phyloP scores from a whole-genome alignment of 2,797 vertebrate species.

The Myotis pilosus region DNA sequence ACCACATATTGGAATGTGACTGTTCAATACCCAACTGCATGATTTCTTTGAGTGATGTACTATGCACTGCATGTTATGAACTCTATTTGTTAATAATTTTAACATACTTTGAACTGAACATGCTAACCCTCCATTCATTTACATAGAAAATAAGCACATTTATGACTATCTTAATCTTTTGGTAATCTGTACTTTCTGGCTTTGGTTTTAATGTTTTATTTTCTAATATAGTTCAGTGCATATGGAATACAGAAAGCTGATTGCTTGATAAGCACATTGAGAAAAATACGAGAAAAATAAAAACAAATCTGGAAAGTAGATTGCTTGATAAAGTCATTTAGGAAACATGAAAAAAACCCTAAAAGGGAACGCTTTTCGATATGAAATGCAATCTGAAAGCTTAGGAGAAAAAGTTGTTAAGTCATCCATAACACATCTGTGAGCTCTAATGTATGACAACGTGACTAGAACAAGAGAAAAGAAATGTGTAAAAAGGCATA shows the following conservation, averaged over 20 bases:
- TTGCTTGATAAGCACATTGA: constrained; percentile 69
- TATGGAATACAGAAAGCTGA: constrained; percentile 64
- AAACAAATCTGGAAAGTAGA: constrained; percentile 70
- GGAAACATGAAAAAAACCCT: constrained; percentile 65
- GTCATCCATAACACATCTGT: constrained; percentile 65
- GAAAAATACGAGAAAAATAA: constrained; percentile 71
- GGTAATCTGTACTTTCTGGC: constrained; percentile 49
- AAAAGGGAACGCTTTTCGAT: constrained; percentile 46
- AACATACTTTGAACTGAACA: not conserved
- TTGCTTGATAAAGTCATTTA: constrained; percentile 75
- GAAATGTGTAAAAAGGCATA: constrained; percentile 11
- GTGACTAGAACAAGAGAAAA: constrained; percentile 11
- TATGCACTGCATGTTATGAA: not conserved
- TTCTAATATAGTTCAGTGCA: constrained; percentile 63
- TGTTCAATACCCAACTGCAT: not conserved
- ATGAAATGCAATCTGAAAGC: constrained; percentile 59
- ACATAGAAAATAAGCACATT: constrained; percentile 41
- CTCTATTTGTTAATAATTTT: not conserved
- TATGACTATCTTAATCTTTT: constrained; percentile 38
- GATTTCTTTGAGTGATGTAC: not conserved
- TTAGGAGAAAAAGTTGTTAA: constrained; percentile 62
- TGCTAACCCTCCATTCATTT: constrained; percentile 17
- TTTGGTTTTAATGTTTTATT: constrained; percentile 74
- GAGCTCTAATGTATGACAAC: constrained; percentile 8
- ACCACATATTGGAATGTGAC: not conserved